A percentile compares a stretch with the other conserved stretches of the same genome.
Evolutionary conservation across 2,797 vertebrate species (phyloP).

Genomic region (Gastrophryne carolinensis): DNA sequence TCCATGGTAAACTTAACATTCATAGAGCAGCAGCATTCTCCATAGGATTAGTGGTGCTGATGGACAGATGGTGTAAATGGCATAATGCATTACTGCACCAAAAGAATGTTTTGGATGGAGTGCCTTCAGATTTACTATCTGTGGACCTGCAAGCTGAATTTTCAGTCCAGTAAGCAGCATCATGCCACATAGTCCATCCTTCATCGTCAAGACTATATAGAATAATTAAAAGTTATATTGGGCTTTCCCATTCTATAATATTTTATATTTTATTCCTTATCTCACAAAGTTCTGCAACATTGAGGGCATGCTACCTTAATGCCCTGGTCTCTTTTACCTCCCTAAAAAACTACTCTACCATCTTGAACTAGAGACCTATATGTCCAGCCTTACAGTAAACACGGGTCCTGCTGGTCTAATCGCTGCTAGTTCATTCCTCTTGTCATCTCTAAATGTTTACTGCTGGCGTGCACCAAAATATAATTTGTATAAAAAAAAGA

Average conservation of each 20-base stretch:
- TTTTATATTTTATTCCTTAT: neutral
- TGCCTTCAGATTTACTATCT: no score
- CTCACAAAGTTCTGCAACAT: neutral
- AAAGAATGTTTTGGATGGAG: neutral
- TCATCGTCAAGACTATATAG: neutral
- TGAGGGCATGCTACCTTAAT: neutral
- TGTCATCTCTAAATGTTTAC: neutral
- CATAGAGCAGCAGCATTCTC: constrained; percentile 1
- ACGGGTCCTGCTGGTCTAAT: neutral
- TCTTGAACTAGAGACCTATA: no score
- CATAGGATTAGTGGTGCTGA: constrained; percentile 1
- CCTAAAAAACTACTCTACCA: no score
- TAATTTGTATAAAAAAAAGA: neutral
- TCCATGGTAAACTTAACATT: constrained; percentile 4
- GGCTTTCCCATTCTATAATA: neutral
- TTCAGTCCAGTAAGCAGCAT: constrained; percentile 19
- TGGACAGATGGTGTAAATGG: constrained; percentile 9
- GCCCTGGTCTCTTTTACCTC: no score
- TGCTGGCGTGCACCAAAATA: constrained; percentile 2
- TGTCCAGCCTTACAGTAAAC: neutral
- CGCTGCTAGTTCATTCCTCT: neutral
- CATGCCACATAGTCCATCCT: constrained; percentile 18
- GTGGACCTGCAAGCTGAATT: neutral
- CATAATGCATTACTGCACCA: constrained; percentile 5
- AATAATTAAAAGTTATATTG: neutral